A percentile compares a stretch with the other conserved stretches of the same genome.
Evolutionary conservation across 2,113 vertebrate genomes (phyloP).

Genomic region (Nycticebus coucang): DNA sequence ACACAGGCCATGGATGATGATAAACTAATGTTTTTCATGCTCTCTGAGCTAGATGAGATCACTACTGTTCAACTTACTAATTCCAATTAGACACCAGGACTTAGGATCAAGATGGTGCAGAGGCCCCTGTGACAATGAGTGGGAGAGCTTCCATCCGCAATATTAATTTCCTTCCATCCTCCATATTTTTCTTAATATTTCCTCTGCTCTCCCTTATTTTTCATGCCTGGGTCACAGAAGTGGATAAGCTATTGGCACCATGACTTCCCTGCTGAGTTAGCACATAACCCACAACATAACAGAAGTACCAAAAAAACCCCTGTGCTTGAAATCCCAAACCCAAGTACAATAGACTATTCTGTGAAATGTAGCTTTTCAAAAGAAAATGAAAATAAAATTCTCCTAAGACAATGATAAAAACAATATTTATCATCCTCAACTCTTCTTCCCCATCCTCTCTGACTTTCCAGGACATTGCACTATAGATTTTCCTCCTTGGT

Average conservation of each 20-base stretch:
- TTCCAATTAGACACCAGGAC: slow-evolving; percentile 36
- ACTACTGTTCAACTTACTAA: slow-evolving; percentile 42
- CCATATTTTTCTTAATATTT: background rate
- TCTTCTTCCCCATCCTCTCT: background rate
- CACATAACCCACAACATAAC: background rate
- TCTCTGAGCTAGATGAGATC: slow-evolving; percentile 41
- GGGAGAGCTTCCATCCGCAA: background rate
- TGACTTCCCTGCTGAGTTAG: background rate
- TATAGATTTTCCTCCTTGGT: background rate
- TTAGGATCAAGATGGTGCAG: background rate
- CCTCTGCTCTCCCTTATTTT: background rate
- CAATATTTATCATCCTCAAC: background rate
- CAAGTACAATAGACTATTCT: background rate
- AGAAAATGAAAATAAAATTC: background rate
- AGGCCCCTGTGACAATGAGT: background rate
- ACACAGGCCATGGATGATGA: slow-evolving; percentile 22
- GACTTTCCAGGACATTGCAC: background rate
- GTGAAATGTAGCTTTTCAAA: background rate
- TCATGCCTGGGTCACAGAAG: slow-evolving; percentile 2
- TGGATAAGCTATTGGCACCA: background rate
- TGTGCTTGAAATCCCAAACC: background rate
- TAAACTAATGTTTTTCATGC: slow-evolving; percentile 22
- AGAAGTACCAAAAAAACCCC: background rate
- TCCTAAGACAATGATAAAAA: background rate
- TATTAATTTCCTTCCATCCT: background rate